phyloP scores from a whole-genome alignment of 37 sponge, comb jelly and placozoan genomes.

The Cliona cf. orientalis region DNA sequence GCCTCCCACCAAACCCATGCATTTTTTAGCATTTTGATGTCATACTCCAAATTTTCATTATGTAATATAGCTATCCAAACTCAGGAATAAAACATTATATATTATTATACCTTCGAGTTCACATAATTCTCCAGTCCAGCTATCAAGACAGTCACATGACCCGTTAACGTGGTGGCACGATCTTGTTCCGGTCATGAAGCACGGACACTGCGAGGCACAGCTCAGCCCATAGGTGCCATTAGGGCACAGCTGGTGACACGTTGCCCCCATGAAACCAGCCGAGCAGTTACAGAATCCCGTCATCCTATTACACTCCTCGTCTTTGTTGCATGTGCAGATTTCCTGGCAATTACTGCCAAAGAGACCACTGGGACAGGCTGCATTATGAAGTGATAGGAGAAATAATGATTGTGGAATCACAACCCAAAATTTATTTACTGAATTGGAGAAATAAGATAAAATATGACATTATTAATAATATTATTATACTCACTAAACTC shows the following conservation, averaged over 20 bases:
- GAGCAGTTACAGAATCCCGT: slow-evolving; percentile 59
- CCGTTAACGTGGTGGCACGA: slow-evolving; percentile 55
- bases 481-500: too few relatives aligned
- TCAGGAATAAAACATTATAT: too few relatives aligned
- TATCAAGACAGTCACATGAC: slow-evolving; percentile 37
- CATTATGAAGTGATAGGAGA: too few relatives aligned
- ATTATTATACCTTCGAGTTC: slow-evolving; percentile 23
- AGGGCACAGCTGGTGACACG: slow-evolving; percentile 40
- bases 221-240: slow-evolving; percentile 40
- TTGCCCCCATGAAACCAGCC: slow-evolving; percentile 52
- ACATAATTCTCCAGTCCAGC: slow-evolving; percentile 49
- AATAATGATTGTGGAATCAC: too few relatives aligned
- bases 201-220: slow-evolving; percentile 45
- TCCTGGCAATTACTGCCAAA: slow-evolving; percentile 55
- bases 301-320: slow-evolving; percentile 34
- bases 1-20: too few relatives aligned
- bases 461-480: too few relatives aligned
- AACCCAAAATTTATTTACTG: not conserved
- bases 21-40: too few relatives aligned
- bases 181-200: slow-evolving; percentile 10
- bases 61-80: too few relatives aligned
- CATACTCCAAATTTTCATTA: too few relatives aligned
- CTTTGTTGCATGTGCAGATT: slow-evolving; percentile 45
- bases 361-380: slow-evolving; percentile 49
- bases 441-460: not conserved